Evolutionary conservation across 1,140 invertebrate genomes (phyloP), one percentile per base, ranked within the genome.

Genomic region (Hyles euphorbiae): DNA sequence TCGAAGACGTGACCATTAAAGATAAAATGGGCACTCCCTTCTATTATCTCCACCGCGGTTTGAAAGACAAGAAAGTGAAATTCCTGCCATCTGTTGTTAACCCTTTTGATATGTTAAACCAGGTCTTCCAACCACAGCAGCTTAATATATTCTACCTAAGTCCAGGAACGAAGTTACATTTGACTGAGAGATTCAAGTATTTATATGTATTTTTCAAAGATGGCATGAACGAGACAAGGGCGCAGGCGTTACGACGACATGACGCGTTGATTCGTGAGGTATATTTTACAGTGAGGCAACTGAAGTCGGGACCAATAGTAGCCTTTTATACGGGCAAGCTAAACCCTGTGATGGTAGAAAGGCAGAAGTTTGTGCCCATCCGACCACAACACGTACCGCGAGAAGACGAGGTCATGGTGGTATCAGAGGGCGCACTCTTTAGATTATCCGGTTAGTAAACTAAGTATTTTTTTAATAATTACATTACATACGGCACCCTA

Each of bases 161-260:
- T 43, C 52, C 59, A 5, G 75, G 61, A 5, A 63, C 57, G 1
- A 77, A 77, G 12, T 57, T 80, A 3, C 61, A 75, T 11, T 60
- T 76, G 8, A 65, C 67, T n/a, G 69, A 81, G 12, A 68, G 56
- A 33, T 72, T 68, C 12, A 70, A 72, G 9, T 68, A 80, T 61
- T 71, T 73, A 7, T 86, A 83, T 32, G 63, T 83, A n/a, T 76
- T 69, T 61, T 86, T 86, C 48, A 66, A 72, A 47, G 76, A 86
- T 54, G 51, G 47, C 0, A 6, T 40, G 0, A 75, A 72, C 34
- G 79, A 78, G 10, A 73, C 67, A 0, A 53, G 76, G 9, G 36
- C 54, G 0, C 53, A 65, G 46, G 60, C 61, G 3, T 60, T 83
- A 3, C 64, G 75, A 36, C 59, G 72, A 6, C 83, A 86, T 57